Conservation (phyloP, 2,888 invertebrate genomes). For the Oxystoma pomonae region DNA sequence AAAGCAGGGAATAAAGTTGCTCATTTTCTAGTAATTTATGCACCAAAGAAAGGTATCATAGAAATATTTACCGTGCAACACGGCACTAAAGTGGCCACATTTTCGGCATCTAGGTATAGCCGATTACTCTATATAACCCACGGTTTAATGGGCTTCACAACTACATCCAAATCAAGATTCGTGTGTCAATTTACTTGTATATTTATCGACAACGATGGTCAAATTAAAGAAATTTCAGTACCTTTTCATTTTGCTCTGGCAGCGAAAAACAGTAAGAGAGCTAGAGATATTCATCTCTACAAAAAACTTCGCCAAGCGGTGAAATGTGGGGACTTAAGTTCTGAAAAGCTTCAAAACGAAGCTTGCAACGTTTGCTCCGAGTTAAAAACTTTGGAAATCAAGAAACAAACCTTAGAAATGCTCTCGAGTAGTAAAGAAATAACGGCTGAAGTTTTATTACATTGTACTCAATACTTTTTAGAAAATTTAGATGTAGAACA, state of each 20-base stretch:
- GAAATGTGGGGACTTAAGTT: slow-evolving; percentile 50
- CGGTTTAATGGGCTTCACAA: slow-evolving; percentile 70
- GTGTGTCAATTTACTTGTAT: slow-evolving; percentile 67
- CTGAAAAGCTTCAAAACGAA: slow-evolving; percentile 53
- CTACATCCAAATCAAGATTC: slow-evolving; percentile 52
- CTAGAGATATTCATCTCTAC: slow-evolving; percentile 82
- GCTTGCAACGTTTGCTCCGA: slow-evolving; percentile 56
- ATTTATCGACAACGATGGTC: slow-evolving; percentile 79
- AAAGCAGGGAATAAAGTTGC: slow-evolving; percentile 51
- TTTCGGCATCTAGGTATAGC: slow-evolving; percentile 83
- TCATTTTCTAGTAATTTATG: slow-evolving; percentile 88
- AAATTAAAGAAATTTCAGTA: slow-evolving; percentile 75
- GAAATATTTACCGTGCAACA: slow-evolving; percentile 92
- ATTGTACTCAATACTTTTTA: slow-evolving; percentile 48
- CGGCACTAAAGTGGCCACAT: slow-evolving; percentile 86
- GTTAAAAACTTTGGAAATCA: slow-evolving; percentile 67
- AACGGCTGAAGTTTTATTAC: slow-evolving; percentile 57
- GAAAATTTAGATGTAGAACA: slow-evolving; percentile 25
- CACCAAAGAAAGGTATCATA: slow-evolving; percentile 85
- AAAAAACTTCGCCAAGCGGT: slow-evolving; percentile 68
- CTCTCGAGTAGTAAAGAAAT: slow-evolving; percentile 62
- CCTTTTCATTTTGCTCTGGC: slow-evolving; percentile 90
- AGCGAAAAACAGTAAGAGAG: slow-evolving; percentile 81
- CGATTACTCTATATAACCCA: slow-evolving; percentile 76
- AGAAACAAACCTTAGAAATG: slow-evolving; percentile 68